These are phyloP conservation scores for Physella acuta DNA, from an alignment of 1,140 invertebrate species.

Conservation along the genomic window DNA sequence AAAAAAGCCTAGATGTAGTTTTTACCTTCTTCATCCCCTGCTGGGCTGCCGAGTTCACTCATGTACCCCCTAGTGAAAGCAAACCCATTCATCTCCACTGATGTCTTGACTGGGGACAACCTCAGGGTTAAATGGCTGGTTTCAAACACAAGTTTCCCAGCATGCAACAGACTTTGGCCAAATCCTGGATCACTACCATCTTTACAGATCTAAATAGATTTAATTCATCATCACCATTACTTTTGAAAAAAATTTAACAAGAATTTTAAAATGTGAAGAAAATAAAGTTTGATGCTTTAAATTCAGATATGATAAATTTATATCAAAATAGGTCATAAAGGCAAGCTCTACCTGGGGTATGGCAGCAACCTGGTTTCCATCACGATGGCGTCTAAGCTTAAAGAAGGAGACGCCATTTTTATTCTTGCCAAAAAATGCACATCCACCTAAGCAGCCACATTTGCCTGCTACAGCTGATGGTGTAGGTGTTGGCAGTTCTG, in stretches of 20 bases:
- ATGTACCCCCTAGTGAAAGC: slow-evolving; percentile 52
- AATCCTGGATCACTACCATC: slow-evolving; percentile 76
- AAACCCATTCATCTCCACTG: slow-evolving; percentile 35
- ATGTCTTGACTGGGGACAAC: slow-evolving; percentile 38
- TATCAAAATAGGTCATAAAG: too few relatives aligned
- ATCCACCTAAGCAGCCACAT: slow-evolving; percentile 94
- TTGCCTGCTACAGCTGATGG: slow-evolving; percentile 65
- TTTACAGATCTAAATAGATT: slow-evolving; percentile 42
- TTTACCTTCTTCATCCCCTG: slow-evolving; percentile 25
- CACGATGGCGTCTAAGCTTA: slow-evolving; percentile 69
- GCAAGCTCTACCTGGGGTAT: slow-evolving; percentile 40
- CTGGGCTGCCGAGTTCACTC: slow-evolving; percentile 51
- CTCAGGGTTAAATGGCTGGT: slow-evolving; percentile 59
- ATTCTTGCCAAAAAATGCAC: slow-evolving; percentile 84
- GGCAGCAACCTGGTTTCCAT: slow-evolving; percentile 40
- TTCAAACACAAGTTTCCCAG: slow-evolving; percentile 85
- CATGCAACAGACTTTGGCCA: slow-evolving; percentile 89
- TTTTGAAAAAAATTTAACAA: too few relatives aligned
- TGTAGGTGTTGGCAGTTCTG: slow-evolving; percentile 62
- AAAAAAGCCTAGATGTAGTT: background rate
- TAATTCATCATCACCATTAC: too few relatives aligned
- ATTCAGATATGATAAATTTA: too few relatives aligned
- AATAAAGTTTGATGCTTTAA: too few relatives aligned
- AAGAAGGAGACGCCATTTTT: slow-evolving; percentile 83
- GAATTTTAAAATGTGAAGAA: too few relatives aligned